Evolutionary conservation across 2,113 vertebrate genomes (phyloP).

Genomic region (Xiphorhynchus elegans): DNA sequence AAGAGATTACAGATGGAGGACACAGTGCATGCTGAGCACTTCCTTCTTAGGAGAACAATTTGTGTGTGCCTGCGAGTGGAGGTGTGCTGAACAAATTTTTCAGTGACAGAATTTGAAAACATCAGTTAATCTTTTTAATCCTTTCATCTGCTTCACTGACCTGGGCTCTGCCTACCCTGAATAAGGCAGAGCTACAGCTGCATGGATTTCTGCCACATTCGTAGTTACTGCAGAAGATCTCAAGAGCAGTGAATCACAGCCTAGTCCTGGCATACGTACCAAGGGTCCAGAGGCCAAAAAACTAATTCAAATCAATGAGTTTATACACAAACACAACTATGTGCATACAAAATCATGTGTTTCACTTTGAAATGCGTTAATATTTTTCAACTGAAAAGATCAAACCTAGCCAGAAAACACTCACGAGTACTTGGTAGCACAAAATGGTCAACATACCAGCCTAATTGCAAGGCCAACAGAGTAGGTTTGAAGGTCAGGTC

Average conservation of each 20-base stretch:
- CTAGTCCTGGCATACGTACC: background rate
- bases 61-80: fast-evolving
- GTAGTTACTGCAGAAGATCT: background rate
- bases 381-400: background rate
- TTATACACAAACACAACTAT: background rate
- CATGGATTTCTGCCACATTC: background rate
- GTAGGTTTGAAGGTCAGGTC: background rate
- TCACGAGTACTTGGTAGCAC: background rate
- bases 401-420: background rate
- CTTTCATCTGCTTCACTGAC: background rate
- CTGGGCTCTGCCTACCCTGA: background rate
- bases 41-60: background rate
- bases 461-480: background rate
- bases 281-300: background rate
- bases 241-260: background rate
- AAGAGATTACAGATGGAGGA: background rate
- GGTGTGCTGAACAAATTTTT: background rate
- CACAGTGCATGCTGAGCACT: background rate
- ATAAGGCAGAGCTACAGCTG: background rate
- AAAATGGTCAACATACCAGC: background rate
- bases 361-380: background rate
- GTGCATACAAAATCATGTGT: background rate
- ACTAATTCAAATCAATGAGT: background rate
- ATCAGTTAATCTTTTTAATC: background rate
- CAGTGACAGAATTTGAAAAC: background rate